Evolutionary conservation across 2,113 vertebrate genomes (phyloP).

Genomic region (Pardalotus punctatus): DNA sequence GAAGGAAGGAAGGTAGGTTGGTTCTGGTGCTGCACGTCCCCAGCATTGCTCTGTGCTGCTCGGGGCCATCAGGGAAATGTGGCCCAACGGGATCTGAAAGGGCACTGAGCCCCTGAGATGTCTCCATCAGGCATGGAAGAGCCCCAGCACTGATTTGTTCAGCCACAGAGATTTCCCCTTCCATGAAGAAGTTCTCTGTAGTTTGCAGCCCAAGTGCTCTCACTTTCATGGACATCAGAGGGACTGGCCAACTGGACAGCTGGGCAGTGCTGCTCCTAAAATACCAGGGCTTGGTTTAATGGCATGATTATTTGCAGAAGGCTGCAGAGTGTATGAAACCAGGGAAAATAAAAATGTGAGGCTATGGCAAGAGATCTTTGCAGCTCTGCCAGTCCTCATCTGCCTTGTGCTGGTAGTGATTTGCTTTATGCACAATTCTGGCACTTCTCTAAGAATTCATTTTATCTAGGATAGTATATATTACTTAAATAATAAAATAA

Average conservation of each 20-base stretch:
- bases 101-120: not conserved
- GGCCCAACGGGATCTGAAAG: not conserved
- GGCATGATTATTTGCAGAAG: not conserved
- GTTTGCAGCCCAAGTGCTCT: not conserved
- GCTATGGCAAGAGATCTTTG: not conserved
- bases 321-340: not conserved
- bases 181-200: not conserved
- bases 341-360: not conserved
- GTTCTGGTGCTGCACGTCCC: not conserved
- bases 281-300: not conserved
- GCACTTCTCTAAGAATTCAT: not conserved
- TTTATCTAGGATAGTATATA: not conserved
- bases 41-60: not conserved
- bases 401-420: not conserved
- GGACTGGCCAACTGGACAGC: not conserved
- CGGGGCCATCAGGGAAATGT: not conserved
- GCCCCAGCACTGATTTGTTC: not conserved
- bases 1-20: not conserved
- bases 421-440: not conserved
- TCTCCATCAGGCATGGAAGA: not conserved
- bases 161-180: not conserved
- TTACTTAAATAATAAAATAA: not conserved
- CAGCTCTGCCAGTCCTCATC: not conserved
- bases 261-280: not conserved
- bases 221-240: not conserved